These are phyloP conservation scores for Parotia lawesii DNA, from an alignment of 2,113 vertebrate genomes.

Conservation along the genomic window DNA sequence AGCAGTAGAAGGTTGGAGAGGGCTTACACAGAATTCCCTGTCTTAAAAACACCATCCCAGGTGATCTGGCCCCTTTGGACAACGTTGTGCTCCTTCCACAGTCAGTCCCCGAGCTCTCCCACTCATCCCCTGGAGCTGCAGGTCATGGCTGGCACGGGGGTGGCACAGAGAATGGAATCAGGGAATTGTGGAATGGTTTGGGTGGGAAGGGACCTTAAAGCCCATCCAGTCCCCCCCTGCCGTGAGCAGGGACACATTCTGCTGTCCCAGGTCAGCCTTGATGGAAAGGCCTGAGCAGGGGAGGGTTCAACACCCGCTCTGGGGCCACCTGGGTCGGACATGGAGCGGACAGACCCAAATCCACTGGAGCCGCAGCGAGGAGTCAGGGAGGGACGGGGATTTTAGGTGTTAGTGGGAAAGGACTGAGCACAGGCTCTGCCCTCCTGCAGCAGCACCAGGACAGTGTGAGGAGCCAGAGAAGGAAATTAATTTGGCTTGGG, in stretches of 20 bases:
- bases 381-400: too few relatives aligned
- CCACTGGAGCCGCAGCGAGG: rapidly evolving
- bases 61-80: not conserved
- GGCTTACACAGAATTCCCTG: rapidly evolving
- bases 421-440: not conserved
- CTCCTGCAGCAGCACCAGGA: not conserved
- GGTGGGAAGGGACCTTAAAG: not conserved
- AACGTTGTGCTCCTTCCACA: rapidly evolving
- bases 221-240: not conserved
- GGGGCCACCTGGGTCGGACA: not conserved
- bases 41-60: rapidly evolving
- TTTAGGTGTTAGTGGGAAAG: not conserved
- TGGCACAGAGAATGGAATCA: not conserved
- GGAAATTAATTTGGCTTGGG: not conserved
- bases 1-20: not conserved
- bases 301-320: not conserved
- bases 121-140: not conserved
- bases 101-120: not conserved
- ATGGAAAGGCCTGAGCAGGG: not conserved
- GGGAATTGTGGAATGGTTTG: not conserved
- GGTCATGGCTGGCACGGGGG: not conserved
- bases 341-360: not conserved
- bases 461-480: rapidly evolving
- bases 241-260: not conserved
- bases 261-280: rapidly evolving